Evolutionary conservation across 2,797 vertebrate species (phyloP), one percentile per base, ranked within the genome.

Genomic region (Podarcis lilfordi): DNA sequence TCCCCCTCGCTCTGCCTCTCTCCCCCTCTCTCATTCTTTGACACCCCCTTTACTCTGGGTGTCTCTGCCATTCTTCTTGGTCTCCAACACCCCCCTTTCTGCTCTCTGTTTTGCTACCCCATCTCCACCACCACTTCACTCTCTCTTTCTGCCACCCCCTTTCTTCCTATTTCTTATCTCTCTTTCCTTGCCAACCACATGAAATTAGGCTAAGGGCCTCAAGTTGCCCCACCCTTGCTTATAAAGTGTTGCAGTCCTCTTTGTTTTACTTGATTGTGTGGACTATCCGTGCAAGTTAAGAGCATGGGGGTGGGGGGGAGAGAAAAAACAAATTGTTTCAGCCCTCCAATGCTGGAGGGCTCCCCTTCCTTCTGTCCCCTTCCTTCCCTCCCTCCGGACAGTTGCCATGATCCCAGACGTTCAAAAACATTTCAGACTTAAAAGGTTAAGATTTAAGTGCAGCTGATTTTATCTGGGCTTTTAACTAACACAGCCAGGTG

Each of bases 401-500:
- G 96, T 96, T 97, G 96, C 97, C 96, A 97, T 96, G 96, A 95
- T 96, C 92, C 93, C 97, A 97, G 97, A 97, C 97, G 15, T 97
- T 97, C 96, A 95, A 98, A 97, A 97, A 96, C 93, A 97, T 97
- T 97, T 97, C 95, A 96, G 97, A 97, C 95, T 97, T 97, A 96
- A 97, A 97, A 98, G 96, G 97, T 98, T 98, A 97, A 98, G 98
- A 98, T 98, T 97, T 98, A 97, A 97, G 97, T 97, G 97, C 95
- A 97, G 97, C 96, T 97, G 97, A 97, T 97, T 97, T 98, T 98
- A 96, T 97, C 97, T 97, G 96, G 95, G 97, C 96, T 97, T 98
- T 97, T 97, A 97, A 98, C 96, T 96, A 96, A 97, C 97, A 97
- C 93, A 97, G 97, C 98, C 97, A 97, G 97, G 97, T 97, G 98